These are phyloP conservation scores for Chondrilla cf. caribensis DNA, from an alignment of 37 sponge, comb jelly and placozoan genomes.

Conservation along the genomic window DNA sequence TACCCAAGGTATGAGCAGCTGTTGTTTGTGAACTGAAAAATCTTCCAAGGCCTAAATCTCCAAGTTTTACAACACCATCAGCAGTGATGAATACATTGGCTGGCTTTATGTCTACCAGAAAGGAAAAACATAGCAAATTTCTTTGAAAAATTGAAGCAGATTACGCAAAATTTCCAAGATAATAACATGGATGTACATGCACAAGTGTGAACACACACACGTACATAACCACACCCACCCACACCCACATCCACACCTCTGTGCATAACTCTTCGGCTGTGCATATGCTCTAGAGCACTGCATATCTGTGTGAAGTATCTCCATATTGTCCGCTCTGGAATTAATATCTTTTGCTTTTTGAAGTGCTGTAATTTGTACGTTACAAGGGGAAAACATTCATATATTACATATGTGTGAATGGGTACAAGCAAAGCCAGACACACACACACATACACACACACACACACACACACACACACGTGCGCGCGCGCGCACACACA, in stretches of 20 bases:
- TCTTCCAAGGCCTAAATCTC: constrained; percentile 95
- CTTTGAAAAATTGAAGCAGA: not conserved
- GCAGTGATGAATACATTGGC: constrained; percentile 99
- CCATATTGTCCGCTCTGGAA: constrained; percentile 98
- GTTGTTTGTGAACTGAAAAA: constrained; percentile 98
- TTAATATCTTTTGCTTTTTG: constrained; percentile 89
- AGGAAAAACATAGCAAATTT: not conserved
- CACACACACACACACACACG: constrained; percentile 18
- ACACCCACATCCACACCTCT: constrained; percentile 90
- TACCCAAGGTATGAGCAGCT: constrained; percentile 95
- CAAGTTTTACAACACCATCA: constrained; percentile 93
- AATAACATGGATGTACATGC: no score
- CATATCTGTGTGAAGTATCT: constrained; percentile 95
- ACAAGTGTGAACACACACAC: no score
- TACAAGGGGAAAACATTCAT: not conserved
- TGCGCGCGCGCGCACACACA: not conserved
- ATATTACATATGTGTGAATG: not conserved
- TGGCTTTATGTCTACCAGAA: constrained; percentile 90
- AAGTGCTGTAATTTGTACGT: constrained; percentile 84
- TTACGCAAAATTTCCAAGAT: no score
- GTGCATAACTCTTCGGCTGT: constrained; percentile 97
- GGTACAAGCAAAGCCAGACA: not conserved
- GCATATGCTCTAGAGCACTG: constrained; percentile 97
- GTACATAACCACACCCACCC: no score
- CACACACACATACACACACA: constrained; percentile 1